phyloP scores from a whole-genome alignment of 2,888 invertebrate genomes.

The Cancer borealis region DNA sequence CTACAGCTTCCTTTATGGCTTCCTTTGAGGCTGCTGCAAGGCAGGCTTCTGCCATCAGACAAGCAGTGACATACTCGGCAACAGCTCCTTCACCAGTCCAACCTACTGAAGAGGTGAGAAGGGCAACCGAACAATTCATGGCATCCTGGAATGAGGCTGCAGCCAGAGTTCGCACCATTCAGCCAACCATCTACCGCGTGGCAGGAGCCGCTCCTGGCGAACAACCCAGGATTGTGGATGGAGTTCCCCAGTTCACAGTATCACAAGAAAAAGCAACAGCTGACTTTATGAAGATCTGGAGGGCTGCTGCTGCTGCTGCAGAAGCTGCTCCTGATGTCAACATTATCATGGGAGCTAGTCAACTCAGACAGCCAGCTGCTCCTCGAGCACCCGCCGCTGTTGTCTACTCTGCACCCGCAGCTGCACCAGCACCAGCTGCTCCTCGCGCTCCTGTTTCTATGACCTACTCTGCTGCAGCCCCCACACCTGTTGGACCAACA shows the following conservation, averaged over 20 bases:
- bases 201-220: conserved; percentile 53
- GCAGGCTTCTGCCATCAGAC: conserved; percentile 47
- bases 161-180: conserved; percentile 59
- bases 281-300: conserved; percentile 66
- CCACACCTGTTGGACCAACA: conserved; percentile 43
- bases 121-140: conserved; percentile 59
- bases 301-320: conserved; percentile 65
- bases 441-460: conserved; percentile 18
- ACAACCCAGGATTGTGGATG: conserved; percentile 41
- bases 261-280: conserved; percentile 52
- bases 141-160: conserved; percentile 63
- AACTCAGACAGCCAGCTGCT: background rate
- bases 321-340: conserved; percentile 66
- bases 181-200: conserved; percentile 61
- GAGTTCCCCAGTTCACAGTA: conserved; percentile 64
- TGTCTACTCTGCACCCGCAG: background rate
- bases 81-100: conserved; percentile 20
- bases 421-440: background rate
- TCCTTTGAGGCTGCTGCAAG: conserved; percentile 64
- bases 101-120: conserved; percentile 52
- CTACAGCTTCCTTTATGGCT: conserved; percentile 62
- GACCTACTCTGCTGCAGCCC: conserved; percentile 43
- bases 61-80: conserved; percentile 8
- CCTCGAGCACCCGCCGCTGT: background rate
- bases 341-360: conserved; percentile 67